Base-by-base conservation (phyloP, 1,140 invertebrate genomes). In the Drosophila parvula region DNA sequence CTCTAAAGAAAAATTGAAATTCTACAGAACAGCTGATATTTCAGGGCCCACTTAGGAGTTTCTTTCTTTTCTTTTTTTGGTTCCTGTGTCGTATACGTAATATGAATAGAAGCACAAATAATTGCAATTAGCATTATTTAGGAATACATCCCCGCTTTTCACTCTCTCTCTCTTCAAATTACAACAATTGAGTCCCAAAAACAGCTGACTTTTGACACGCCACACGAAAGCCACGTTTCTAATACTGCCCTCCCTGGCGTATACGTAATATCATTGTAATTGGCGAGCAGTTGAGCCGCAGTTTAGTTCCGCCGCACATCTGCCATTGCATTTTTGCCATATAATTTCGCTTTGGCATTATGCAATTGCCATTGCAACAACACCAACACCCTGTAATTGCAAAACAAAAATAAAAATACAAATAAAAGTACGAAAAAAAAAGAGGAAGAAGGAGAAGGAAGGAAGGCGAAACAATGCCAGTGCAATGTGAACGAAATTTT, bases 341-440 rank as follows among this genome's bases (percentile, higher is more conserved):
- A 45, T 64, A 50, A 56, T 56, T 68, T 70, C 64, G 50, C 45
- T 69, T 34, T 18, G 64, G 48, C 48, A 70, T 71, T 71, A 71
- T 71, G 68, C 68, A 71, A 71, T 74, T 55, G 44, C 64, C 55
- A 67, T 44, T 50, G 44, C 55, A 68, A 45, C 53, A 67, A 32
- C 45, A 57, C n/a, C 28, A 36, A 38, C 70, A 74, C 70, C 58
- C 71, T 74, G 71, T 74, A 74, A 74, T 74, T 74, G 57, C 30
- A 65, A 44, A 38, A 59, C 47, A 36, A 32, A 14, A 32, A 30
- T 6, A 38, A 40, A 12, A 34, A 53, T 8, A 51, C 32, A 28
- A 11, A 16, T 50, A 50, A 50, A 32, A 32, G 28, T 9, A 27
- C 7, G 7, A 28, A 30, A 50, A 48, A n/a, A n/a, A n/a, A n/a